phyloP scores from a whole-genome alignment of 2,113 vertebrate species.

The Otis tarda region DNA sequence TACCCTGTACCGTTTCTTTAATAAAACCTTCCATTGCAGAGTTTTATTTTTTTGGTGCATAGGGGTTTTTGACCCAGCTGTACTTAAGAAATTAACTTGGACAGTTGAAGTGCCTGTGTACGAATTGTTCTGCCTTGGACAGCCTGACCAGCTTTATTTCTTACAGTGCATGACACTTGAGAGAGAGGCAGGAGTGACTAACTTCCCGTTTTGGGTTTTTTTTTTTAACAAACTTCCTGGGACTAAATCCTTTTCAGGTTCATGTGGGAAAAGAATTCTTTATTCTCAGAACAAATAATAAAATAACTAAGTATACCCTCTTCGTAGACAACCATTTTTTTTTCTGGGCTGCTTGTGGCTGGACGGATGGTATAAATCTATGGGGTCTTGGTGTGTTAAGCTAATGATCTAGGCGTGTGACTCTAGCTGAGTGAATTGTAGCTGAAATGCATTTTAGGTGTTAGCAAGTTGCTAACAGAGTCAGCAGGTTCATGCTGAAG shows the following conservation, averaged over 20 bases:
- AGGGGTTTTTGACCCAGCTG: too few species aligned
- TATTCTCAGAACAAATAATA: neutral
- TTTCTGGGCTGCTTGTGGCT: neutral
- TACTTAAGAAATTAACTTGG: too few species aligned
- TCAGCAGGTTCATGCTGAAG: neutral
- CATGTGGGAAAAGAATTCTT: neutral
- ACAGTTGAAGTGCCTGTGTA: too few species aligned
- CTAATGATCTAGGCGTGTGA: neutral
- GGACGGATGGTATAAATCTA: neutral
- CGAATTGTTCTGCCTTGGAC: too few species aligned
- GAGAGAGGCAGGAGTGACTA: neutral
- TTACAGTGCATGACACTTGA: fast-evolving
- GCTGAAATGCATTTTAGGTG: neutral
- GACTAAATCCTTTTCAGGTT: neutral
- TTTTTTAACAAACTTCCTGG: neutral
- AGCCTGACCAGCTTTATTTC: too few species aligned
- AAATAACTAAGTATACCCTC: neutral
- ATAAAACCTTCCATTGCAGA: neutral
- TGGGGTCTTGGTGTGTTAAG: fast-evolving
- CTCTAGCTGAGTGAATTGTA: neutral
- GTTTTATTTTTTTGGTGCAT: neutral
- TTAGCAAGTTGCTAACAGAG: neutral
- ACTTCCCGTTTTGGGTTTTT: neutral
- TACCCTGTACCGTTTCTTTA: neutral
- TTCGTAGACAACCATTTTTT: neutral